These are phyloP conservation scores for Elephantulus edwardii DNA, from an alignment of 2,113 vertebrate genomes.

Conservation along the genomic window DNA sequence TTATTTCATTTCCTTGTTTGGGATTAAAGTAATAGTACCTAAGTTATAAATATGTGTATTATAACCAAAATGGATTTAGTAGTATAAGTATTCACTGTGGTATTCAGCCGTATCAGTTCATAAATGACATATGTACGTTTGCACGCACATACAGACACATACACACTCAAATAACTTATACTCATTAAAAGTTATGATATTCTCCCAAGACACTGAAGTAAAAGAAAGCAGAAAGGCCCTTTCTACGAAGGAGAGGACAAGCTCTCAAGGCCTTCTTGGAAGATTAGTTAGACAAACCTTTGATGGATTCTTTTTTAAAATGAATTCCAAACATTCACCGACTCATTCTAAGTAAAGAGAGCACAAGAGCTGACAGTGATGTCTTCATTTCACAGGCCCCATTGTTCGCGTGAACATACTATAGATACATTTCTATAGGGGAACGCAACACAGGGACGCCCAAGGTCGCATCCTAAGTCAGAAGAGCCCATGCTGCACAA, in stretches of 20 bases:
- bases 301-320: neutral
- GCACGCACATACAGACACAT: neutral
- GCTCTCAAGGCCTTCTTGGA: neutral
- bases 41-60: neutral
- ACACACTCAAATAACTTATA: neutral
- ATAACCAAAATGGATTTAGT: neutral
- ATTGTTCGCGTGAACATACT: neutral
- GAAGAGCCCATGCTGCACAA: neutral
- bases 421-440: neutral
- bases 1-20: neutral
- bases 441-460: neutral
- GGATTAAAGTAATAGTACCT: neutral
- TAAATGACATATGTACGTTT: no score
- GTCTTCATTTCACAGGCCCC: neutral
- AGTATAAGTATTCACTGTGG: neutral
- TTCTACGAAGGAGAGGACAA: neutral
- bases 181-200: neutral
- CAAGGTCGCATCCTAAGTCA: neutral
- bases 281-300: neutral
- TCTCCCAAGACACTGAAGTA: neutral
- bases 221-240: neutral
- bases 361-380: neutral
- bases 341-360: neutral
- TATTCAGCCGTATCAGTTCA: neutral
- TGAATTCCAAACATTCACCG: neutral